A percentile compares a stretch with the other conserved stretches of the same genome.
These are phyloP conservation scores for Grammomys dolichurus DNA, from an alignment of 2,113 vertebrate species.

Conservation along the genomic window DNA sequence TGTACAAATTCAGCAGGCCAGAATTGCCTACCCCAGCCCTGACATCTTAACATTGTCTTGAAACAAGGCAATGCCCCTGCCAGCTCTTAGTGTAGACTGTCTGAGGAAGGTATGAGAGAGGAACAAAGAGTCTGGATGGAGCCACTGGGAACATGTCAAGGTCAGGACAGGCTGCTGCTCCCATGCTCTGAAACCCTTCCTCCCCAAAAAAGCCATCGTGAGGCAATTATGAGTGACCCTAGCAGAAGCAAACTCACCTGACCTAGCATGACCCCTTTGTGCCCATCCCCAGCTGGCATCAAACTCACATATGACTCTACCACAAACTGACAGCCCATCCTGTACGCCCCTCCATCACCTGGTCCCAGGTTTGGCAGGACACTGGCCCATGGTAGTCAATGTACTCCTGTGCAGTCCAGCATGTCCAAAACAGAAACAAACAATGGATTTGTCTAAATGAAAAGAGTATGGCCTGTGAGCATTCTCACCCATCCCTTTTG, in stretches of 20 bases:
- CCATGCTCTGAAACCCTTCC: neutral
- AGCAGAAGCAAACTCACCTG: neutral
- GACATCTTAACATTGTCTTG: neutral
- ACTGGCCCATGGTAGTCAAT: accelerated
- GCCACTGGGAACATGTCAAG: neutral
- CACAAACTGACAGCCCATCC: neutral
- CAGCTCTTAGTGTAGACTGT: neutral
- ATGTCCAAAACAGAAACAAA: neutral
- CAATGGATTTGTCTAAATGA: neutral
- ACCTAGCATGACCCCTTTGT: neutral
- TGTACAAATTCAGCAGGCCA: neutral
- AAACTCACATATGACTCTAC: neutral
- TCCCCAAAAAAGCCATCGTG: neutral
- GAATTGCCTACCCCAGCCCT: no score
- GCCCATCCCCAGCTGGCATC: accelerated
- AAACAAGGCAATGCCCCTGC: neutral
- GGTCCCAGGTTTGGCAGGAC: neutral
- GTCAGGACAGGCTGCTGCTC: neutral
- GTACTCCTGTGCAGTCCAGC: accelerated
- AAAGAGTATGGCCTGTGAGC: accelerated
- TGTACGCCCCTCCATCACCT: neutral
- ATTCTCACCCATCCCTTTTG: neutral
- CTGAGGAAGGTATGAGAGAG: neutral
- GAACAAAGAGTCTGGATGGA: neutral
- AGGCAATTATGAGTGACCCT: neutral